A percentile compares a stretch with the other conserved stretches of the same genome.
These are phyloP conservation scores for Cariama cristata DNA, from an alignment of 2,113 vertebrate genomes.

Conservation along the genomic window DNA sequence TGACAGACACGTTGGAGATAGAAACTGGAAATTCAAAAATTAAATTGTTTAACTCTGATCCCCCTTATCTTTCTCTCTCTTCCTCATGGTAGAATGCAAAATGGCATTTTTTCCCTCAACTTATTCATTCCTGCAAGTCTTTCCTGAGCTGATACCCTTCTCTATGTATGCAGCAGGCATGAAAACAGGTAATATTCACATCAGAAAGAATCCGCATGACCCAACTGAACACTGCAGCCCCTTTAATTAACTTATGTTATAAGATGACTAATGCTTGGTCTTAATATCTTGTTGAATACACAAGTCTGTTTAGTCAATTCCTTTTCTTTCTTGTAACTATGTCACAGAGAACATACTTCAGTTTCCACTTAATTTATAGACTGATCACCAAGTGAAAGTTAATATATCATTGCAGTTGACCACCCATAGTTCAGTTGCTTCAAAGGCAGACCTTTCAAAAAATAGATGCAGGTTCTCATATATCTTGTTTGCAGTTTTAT, in stretches of 20 bases:
- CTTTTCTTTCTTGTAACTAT: neutral
- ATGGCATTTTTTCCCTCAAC: fast-evolving
- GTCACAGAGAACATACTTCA: neutral
- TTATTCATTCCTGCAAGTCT: neutral
- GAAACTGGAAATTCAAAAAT: neutral
- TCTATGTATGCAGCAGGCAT: neutral
- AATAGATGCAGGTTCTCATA: neutral
- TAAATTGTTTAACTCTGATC: neutral
- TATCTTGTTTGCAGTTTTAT: neutral
- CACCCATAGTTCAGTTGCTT: neutral
- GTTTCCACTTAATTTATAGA: neutral
- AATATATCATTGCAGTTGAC: neutral
- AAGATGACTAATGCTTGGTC: neutral
- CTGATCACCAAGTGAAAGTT: neutral
- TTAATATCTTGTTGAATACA: neutral
- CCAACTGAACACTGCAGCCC: neutral
- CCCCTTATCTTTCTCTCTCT: neutral
- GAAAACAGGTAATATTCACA: neutral
- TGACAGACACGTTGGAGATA: neutral
- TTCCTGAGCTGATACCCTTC: neutral
- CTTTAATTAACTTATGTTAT: neutral
- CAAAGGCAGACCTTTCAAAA: neutral
- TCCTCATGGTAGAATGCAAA: neutral
- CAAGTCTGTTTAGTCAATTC: neutral
- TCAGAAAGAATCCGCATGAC: neutral